Percentiles rank a stretch among this genome's conserved stretches.
Evolutionary conservation across 2,888 invertebrate genomes (phyloP).

Genomic region (Polyommatus icarus): DNA sequence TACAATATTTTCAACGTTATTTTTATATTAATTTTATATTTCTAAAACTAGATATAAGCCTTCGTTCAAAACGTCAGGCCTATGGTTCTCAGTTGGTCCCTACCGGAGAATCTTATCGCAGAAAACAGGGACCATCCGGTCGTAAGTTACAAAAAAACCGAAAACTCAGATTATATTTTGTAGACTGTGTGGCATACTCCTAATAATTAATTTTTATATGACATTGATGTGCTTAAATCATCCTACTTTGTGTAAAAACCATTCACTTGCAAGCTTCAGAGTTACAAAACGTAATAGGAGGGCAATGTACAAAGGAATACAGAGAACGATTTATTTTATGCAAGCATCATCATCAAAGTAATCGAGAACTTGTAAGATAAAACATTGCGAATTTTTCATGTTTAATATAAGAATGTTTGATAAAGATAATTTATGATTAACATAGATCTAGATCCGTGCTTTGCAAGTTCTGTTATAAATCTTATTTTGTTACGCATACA

Average conservation of each 20-base stretch:
- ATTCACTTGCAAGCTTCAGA: conserved; percentile 75
- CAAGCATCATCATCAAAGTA: conserved; percentile 36
- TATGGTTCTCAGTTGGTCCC: conserved; percentile 67
- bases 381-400: conserved; percentile 3
- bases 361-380: conserved; percentile 12
- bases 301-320: conserved; percentile 25
- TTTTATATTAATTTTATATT: conserved; percentile 26
- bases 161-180: conserved; percentile 21
- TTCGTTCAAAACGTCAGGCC: conserved; percentile 70
- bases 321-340: conserved; percentile 6
- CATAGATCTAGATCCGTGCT: conserved; percentile 49
- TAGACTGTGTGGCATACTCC: conserved; percentile 26
- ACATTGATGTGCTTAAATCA: conserved; percentile 72
- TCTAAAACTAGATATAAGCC: conserved; percentile 59
- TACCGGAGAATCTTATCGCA: conserved; percentile 78
- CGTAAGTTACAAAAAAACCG: conserved; percentile 75
- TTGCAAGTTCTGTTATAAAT: conserved; percentile 62
- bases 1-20: background rate
- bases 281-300: conserved; percentile 39
- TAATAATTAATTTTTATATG: conserved; percentile 8
- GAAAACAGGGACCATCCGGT: conserved; percentile 83
- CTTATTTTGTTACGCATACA: background rate
- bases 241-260: conserved; percentile 51
- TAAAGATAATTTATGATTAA: conserved; percentile 40
- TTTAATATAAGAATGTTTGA: conserved; percentile 46